Base-by-base conservation (phyloP, 1,140 invertebrate species). In the Drosophila equinoxialis region DNA sequence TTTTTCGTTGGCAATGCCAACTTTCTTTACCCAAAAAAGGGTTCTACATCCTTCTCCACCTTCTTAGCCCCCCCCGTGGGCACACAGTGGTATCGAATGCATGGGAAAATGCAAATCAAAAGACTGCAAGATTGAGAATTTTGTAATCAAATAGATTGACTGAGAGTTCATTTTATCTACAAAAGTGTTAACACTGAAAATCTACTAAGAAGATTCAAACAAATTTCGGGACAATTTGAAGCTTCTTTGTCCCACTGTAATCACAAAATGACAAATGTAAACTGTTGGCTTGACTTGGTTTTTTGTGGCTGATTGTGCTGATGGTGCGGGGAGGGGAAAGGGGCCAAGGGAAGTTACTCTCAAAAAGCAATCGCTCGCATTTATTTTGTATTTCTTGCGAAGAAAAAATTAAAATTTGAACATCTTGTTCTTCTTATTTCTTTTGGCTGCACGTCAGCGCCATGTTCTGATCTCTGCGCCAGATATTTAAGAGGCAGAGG, bases 231-330 rank as follows among this genome's bases (percentile, higher is more conserved):
- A 6, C 6, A 6, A 30, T 30, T 30, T 30, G 5, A 6, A 6
- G 6, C 5, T 6, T 5, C 10, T 1, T 77, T 37, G 65, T n/a
- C 45, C n/a, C 83, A 85, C 75, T 64, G 83, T 82, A 26, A 14
- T 13, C 30, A 23, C 20, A 26, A 82, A 87, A 83, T 86, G 82
- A 86, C 79, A 86, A 86, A 86, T 86, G 82, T 87, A 86, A 87
- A 74, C 67, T 72, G 78, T 81, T 68, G 54, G 10, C 37, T 13
- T 30, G 30, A 30, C 30, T 30, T 30, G 30, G 30, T 30, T 30
- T 30, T 10, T 39, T 13, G 17, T 37, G 37, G 1, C 37, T 39
- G 37, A 11, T 37, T 39, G 37, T 11, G 35, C 10, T 35, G 33
- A 8, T 0, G 35, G 35, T 10, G 8, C 0, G 35, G 7, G 35